Conservation (phyloP, 2,113 vertebrate species). For the Diadophis punctatus region DNA sequence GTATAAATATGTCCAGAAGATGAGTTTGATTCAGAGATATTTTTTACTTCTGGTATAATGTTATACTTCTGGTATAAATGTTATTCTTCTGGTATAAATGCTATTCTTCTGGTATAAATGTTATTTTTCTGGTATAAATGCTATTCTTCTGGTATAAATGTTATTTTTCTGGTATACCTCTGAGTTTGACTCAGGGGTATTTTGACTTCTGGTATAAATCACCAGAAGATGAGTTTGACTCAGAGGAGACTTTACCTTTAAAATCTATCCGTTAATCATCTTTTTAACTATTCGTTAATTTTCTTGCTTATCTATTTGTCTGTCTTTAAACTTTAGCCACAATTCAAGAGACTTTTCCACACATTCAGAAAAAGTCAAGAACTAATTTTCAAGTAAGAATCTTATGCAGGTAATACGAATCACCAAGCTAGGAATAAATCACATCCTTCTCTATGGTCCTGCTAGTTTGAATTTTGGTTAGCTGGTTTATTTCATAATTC, state of each 20-base stretch:
- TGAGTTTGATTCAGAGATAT: neutral
- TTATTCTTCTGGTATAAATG: no score
- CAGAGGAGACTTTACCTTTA: neutral
- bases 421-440: neutral
- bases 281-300: neutral
- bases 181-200: no score
- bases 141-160: no score
- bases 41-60: no score
- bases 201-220: no score
- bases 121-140: no score
- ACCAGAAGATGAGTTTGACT: neutral
- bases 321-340: neutral
- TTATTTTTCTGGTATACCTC: no score
- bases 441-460: neutral
- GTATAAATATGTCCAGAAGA: neutral
- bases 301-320: neutral
- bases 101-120: no score
- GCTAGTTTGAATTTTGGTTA: neutral
- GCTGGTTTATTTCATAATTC: neutral
- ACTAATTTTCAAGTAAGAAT: neutral
- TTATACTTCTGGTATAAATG: no score
- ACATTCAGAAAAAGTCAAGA: neutral
- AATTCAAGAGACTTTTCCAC: neutral
- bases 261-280: neutral
- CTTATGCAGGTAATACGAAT: neutral